Evolutionary conservation across 2,113 vertebrate species (phyloP), one percentile per base, ranked within the genome.

Genomic region (Salminus brasiliensis): DNA sequence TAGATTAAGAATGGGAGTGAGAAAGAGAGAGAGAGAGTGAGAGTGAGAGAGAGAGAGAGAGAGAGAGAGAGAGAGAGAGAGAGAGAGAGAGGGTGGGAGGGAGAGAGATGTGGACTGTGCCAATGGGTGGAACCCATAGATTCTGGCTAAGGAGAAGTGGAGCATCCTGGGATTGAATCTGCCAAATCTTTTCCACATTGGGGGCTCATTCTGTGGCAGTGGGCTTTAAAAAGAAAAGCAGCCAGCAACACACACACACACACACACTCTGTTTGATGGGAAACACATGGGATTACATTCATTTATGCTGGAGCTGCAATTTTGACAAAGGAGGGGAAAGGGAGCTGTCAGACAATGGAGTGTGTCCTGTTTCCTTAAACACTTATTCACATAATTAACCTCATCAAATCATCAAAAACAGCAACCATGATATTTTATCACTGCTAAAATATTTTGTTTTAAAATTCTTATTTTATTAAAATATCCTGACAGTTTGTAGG

Each of bases 71-170:
- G 12, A n/a, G 9, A 4, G 9, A 43, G 39, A 43, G 39, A 43
- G 9, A 43, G 9, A 43, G 39, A 43, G 39, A 43, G 39, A 43
- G 39, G 12, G 39, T 43, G 39, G 12, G 39, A 7, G 9, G 12
- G 39, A 43, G 9, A 43, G 43, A 45, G 12, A 15, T 11, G 16
- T 45, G 16, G 18, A 49, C 11, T 21, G 16, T 15, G 18, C 18
- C 30, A 1, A 62, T 62, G 47, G 70, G 72, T 45, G 23, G 76
- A 76, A 72, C 88, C 78, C n/a, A 75, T 81, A 85, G 80, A 84
- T 88, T 87, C 84, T 90, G 87, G 88, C 81, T 88, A 41, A 72
- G 78, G 81, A 85, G 85, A 84, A 86, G 68, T 83, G 82, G 78
- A 62, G 25, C 78, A 84, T 88, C 81, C 79, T 76, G 60, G 18